Evolutionary conservation across 2,113 vertebrate species (phyloP), one percentile per base, ranked within the genome.

Genomic region (Hippotragus niger): DNA sequence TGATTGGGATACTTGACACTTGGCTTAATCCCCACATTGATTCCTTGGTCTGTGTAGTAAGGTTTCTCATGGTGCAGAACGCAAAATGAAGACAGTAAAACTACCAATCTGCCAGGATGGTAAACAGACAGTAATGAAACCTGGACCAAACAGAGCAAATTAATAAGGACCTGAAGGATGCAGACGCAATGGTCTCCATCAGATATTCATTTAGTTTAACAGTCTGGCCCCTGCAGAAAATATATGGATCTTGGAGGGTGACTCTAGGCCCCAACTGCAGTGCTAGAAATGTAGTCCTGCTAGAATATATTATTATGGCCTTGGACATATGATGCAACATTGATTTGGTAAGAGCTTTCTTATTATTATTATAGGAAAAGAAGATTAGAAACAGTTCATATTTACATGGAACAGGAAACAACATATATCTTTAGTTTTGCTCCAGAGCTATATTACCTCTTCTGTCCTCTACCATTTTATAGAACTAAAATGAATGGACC

Each of bases 281-380:
- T n/a, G 7, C 2, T 16, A 50, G 31, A 78, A n/a, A 2, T 11
- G 2, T 29, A 55, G 15, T 74, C 27, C 43, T 45, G 11, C 16
- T 71, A 58, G 5, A 89, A 52, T 1, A 74, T 4, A 33, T 40
- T 74, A 21, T 33, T 21, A 43, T 3, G 1, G 10, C 47, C 8
- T 85, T 50, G 2, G 1, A 4, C 45, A 14, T 29, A 40, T 11
- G 36, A 31, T 45, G 13, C 3, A 12, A 6, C 3, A 33, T 2
- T 57, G 40, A 91, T 88, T 94, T 31, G 23, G 7, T 27, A 25
- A 87, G 31, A 25, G 21, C 3, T 15, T 88, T 3, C 1, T 67
- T 88, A 60, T 40, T 40, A 36, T 52, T 47, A 53, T 11, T 33
- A 62, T 40, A 7, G 78, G 52, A 74, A n/a, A 78, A 19, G 3